Evolutionary conservation across 2,888 invertebrate species (phyloP).

Genomic region (Ceriagrion tenellum): DNA sequence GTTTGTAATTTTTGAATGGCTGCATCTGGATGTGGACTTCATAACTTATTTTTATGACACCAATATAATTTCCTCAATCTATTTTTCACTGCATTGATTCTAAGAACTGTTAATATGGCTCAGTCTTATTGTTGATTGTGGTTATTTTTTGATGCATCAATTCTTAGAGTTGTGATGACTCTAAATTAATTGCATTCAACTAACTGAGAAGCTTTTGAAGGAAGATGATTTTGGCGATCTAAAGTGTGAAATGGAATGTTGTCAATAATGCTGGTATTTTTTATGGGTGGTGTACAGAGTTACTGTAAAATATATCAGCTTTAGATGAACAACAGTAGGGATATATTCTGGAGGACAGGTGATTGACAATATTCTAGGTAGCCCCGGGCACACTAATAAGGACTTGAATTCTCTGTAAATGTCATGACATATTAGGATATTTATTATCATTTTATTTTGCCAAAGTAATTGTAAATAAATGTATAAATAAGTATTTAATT

Average conservation of each 20-base stretch:
- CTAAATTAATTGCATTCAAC: not conserved
- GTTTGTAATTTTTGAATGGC: not conserved
- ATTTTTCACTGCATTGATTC: not conserved
- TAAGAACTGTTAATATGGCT: not conserved
- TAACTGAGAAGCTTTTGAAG: not conserved
- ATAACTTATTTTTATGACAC: not conserved
- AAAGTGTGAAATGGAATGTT: not conserved
- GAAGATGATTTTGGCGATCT: not conserved
- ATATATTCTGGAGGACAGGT: slow-evolving; percentile 7
- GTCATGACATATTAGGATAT: not conserved
- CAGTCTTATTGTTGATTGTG: not conserved
- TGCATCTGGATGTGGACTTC: not conserved
- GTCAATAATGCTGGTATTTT: not conserved
- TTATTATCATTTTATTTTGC: not conserved
- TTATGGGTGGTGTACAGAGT: not conserved
- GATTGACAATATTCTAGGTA: slow-evolving; percentile 45
- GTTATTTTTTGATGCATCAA: not conserved
- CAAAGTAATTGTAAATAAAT: slow-evolving; percentile 52
- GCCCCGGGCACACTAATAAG: not conserved
- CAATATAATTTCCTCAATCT: not conserved
- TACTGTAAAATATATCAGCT: not conserved
- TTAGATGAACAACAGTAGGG: not conserved
- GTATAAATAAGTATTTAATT: slow-evolving; percentile 29
- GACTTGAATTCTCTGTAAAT: slow-evolving; percentile 13
- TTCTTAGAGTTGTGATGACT: not conserved